Base-by-base conservation (phyloP, 2,797 vertebrate genomes). In the Novumbra hubbsi region DNA sequence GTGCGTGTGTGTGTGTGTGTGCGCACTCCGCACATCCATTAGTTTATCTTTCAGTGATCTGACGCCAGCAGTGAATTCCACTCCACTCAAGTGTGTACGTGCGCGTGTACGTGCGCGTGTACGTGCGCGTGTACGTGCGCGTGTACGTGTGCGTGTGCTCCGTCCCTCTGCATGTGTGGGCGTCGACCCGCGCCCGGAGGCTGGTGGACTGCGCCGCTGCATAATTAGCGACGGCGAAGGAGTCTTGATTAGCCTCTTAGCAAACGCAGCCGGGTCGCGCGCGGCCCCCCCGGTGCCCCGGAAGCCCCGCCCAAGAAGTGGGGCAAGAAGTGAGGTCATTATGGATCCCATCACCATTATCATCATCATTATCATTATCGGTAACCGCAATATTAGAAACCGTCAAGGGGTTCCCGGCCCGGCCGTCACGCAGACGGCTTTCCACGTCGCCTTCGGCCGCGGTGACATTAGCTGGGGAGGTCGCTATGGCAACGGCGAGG, bases 241-340 rank as follows among this genome's bases (percentile, higher is more conserved):
- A 63, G 78, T 71, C 77, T 81, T 84, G 82, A 90, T 90, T 86
- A 87, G 80, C 63, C 81, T 81, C 73, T 70, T 85, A 86, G 86
- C 79, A 78, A 78, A 76, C 34, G 60, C 60, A 57, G 62, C 74
- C 77, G 62, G 79, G 74, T 76, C 79, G 62, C 64, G 66, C 75
- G 55, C 4, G 9, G 9, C 24, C 12, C 52, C 24, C 12, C 52
- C 19, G 15, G 41, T 8, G 28, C n/a, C 17, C 19, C 49, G 30
- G 0, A 72, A 65, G 69, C 74, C 76, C 81, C 69, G 32, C 73
- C 50, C 70, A 77, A 68, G n/a, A n/a, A n/a, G n/a, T n/a, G 32
- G 68, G 75, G 74, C 67, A 74, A 76, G n/a, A n/a, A 73, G 65
- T 52, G 60, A 74, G 57, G 72, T 66, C 63, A 78, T 76, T 77